These are phyloP conservation scores for Linnaemya vulpina DNA, from an alignment of 2,888 invertebrate genomes.

Conservation along the genomic window DNA sequence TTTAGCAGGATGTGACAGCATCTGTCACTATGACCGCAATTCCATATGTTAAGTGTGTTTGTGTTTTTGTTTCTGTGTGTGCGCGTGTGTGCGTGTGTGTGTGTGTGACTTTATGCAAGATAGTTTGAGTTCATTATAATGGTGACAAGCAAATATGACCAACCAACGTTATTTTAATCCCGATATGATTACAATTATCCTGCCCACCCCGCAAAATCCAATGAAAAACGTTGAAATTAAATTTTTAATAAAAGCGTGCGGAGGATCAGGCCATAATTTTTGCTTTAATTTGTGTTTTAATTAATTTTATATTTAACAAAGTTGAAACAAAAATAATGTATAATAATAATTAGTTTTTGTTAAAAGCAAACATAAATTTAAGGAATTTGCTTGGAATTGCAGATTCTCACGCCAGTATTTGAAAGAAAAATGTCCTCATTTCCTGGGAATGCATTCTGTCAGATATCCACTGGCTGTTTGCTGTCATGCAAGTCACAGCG, in stretches of 20 bases:
- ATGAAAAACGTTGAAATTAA: conserved; percentile 26
- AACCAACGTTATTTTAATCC: conserved; percentile 66
- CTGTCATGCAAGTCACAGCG: conserved; percentile 31
- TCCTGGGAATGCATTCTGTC: conserved; percentile 60
- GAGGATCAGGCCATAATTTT: conserved; percentile 52
- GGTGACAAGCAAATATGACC: conserved; percentile 56
- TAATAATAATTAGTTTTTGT: conserved; percentile 7
- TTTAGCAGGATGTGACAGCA: conserved; percentile 73
- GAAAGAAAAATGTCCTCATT: neutral
- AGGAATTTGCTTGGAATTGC: neutral
- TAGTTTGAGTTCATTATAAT: conserved; percentile 45
- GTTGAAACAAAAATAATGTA: neutral
- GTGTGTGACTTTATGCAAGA: conserved; percentile 16
- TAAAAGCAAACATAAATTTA: conserved; percentile 8
- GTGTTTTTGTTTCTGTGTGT: neutral
- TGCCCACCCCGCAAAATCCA: conserved; percentile 7
- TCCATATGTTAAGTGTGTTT: conserved; percentile 58
- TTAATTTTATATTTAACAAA: conserved; percentile 32
- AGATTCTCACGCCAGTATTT: conserved; percentile 61
- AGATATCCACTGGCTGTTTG: neutral
- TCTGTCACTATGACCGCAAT: conserved; percentile 72
- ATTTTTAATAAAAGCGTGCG: conserved; percentile 53
- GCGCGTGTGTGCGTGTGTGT: neutral
- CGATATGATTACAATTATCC: conserved; percentile 69
- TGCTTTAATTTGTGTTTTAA: conserved; percentile 13